Evolutionary conservation across 2,113 vertebrate genomes (phyloP).

Genomic region (Pelmatolapia mariae): DNA sequence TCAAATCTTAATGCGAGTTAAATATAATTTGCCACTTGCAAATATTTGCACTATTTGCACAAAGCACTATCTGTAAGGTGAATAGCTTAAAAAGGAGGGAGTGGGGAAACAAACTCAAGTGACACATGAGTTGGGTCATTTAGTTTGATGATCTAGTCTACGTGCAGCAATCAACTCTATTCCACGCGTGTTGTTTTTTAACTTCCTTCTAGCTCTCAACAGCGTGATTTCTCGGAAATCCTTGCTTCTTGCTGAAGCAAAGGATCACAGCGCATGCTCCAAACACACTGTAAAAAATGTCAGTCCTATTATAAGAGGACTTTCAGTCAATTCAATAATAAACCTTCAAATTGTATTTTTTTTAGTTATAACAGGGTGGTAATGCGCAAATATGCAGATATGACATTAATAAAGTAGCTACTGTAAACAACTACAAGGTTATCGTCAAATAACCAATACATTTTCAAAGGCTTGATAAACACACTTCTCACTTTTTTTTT

Average conservation of each 20-base stretch:
- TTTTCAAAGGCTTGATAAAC: not conserved
- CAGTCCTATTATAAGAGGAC: accelerated
- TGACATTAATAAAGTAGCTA: not conserved
- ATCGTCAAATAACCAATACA: not conserved
- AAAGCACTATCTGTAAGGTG: not conserved
- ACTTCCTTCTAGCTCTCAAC: constrained; percentile 38
- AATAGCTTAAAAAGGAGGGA: not conserved
- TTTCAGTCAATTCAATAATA: not conserved
- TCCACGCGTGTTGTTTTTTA: not conserved
- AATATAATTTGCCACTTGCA: not conserved
- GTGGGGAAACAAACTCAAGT: not conserved
- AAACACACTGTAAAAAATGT: not conserved
- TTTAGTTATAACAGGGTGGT: not conserved
- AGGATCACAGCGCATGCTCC: constrained; percentile 10
- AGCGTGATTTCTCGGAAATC: constrained; percentile 59
- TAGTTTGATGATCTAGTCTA: not conserved
- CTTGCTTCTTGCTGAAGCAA: not conserved
- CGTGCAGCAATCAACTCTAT: not conserved
- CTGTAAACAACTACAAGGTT: not conserved
- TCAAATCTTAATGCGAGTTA: not conserved
- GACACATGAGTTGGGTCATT: not conserved
- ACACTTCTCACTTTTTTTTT: not conserved
- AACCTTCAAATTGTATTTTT: not conserved
- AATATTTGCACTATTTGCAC: not conserved
- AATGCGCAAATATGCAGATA: not conserved